These are phyloP conservation scores for Neostethus bicornis DNA, from an alignment of 2,797 vertebrate genomes.

Conservation along the genomic window DNA sequence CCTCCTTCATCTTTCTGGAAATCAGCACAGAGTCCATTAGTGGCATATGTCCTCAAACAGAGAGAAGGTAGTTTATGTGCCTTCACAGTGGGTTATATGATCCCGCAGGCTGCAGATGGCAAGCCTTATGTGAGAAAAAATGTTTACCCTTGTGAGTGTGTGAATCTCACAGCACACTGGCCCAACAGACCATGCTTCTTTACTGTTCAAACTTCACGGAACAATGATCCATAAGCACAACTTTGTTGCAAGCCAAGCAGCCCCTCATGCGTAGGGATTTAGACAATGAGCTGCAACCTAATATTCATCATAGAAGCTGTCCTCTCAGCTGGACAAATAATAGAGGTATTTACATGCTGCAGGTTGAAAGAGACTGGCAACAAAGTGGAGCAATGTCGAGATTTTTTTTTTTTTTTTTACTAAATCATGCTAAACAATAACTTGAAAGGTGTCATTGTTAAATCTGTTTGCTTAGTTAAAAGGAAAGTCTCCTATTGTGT, in stretches of 20 bases:
- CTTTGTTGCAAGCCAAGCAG: neutral
- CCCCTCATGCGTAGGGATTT: neutral
- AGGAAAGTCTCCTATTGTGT: neutral
- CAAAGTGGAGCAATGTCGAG: neutral
- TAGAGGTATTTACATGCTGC: neutral
- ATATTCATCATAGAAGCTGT: constrained; percentile 1
- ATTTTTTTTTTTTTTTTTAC: neutral
- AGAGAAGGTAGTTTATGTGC: constrained; percentile 1
- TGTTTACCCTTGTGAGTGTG: neutral
- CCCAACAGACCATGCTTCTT: neutral
- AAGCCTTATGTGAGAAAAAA: neutral
- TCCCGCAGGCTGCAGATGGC: constrained; percentile 1
- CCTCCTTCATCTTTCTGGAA: too few species aligned
- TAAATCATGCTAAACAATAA: neutral
- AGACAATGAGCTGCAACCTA: neutral
- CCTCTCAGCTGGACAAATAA: neutral
- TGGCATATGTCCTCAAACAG: neutral
- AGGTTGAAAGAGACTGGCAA: neutral
- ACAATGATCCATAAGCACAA: neutral
- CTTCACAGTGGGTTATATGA: constrained; percentile 13
- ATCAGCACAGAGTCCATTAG: neutral
- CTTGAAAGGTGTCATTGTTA: neutral
- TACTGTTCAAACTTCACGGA: neutral
- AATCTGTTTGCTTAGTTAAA: neutral
- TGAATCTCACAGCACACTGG: neutral